Evolutionary conservation across 1,140 invertebrate species (phyloP), one percentile per base, ranked within the genome.

Genomic region (Hyles vespertilio): DNA sequence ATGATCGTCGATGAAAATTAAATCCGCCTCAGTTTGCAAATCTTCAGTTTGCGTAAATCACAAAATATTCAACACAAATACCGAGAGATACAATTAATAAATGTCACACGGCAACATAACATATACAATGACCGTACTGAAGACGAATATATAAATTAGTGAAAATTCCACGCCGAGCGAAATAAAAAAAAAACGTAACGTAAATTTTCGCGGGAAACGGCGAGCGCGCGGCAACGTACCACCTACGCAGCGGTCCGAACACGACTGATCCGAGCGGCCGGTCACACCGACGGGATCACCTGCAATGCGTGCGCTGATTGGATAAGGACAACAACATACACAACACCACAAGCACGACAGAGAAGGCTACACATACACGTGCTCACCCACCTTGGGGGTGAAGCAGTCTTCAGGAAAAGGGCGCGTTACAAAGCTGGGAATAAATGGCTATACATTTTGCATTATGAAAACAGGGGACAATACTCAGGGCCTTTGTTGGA

Each of bases 231-330:
- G 63, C 72, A 67, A 58, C 81, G 75, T 72, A 61, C 73, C 69
- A 63, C 79, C 74, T 70, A 77, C 79, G 65, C 60, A 64, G 58
- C 62, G 57, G 62, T 69, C 61, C 60, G 58, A 68, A 70, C 72
- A 65, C 74, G 78, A 87, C 84, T 87, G 70, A 84, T 69, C 72
- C 61, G 55, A 47, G 36, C 36, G 33, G 10, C n/a, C 33, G 10
- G n/a, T 12, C 3, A 11, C 4, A 9, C 12, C 44, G 46, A 46
- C 51, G 59, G 57, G 72, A 81, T 79, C 80, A 87, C 84, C 84
- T 87, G 84, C 84, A 87, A 79, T 87, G 81, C 84, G 84, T 86
- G 81, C 81, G 84, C 80, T 84, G 79, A 75, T 79, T 74, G 75
- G 69, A 77, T n/a, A 46, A 72, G 71, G 72, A 79, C 46, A 43